Evolutionary conservation across 2,888 invertebrate genomes (phyloP), one percentile per base, ranked within the genome.

Genomic region (Dexiosoma caninum): DNA sequence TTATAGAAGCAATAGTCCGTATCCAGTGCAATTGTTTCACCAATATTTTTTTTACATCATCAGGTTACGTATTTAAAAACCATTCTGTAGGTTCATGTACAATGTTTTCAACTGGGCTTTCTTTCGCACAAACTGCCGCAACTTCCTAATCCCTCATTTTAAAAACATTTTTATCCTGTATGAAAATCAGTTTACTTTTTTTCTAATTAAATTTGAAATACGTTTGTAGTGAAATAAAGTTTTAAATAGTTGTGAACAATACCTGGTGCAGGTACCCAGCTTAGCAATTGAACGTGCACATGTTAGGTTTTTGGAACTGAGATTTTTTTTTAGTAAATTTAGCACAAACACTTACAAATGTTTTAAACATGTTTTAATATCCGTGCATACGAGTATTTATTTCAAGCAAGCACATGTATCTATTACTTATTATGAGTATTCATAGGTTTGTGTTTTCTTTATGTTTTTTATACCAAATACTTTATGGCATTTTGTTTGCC

Each of bases 211-310:
- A n/a, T 57, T 12, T 46, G 4, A 44, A 46, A 35, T 10, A 60
- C 14, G 21, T 32, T 42, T 67, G 44, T 0, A 9, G 21, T 30
- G 37, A 57, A 46, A 55, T 21, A 55, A 64, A 70, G 44, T 69
- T 62, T 64, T 51, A 32, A 75, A 77, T 64, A 62, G 62, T 70
- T 64, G 62, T 32, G 12, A 57, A 57, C 74, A 62, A 55, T 69
- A 62, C 40, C 37, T 77, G 55, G 16, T 55, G 32, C 40, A 64
- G 30, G 37, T 49, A 9, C 49, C 16, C 57, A 64, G 55, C 77
- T 64, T 64, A 70, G 40, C 30, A 64, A 16, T 40, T 12, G 46
- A 72, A 75, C 69, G 74, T 79, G 62, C 55, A 59, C 21, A 46
- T 42, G 32, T 60, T 35, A 49, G 59, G 51, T 59, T 46, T 69